A percentile compares a stretch with the other conserved stretches of the same genome.
These are phyloP conservation scores for Ypsolopha scabrella DNA, from an alignment of 2,888 invertebrate genomes.

Conservation along the genomic window DNA sequence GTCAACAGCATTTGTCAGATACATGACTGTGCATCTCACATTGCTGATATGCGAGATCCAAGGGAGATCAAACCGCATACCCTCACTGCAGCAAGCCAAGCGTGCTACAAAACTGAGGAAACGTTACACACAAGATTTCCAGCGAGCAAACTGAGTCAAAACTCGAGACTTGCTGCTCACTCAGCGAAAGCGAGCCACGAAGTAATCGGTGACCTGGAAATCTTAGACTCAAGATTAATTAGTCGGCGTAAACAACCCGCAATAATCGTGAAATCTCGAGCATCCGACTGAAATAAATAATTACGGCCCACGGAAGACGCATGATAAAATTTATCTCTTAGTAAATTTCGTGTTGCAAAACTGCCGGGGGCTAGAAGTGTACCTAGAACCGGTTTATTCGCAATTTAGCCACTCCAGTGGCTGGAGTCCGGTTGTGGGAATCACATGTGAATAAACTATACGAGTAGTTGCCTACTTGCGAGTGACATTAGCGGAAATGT, in stretches of 20 bases:
- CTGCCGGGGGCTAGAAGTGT: not conserved
- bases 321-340: constrained; percentile 5
- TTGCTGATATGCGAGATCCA: too few relatives aligned
- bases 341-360: constrained; percentile 3
- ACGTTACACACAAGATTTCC: too few relatives aligned
- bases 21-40: too few relatives aligned
- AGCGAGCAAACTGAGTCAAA: too few relatives aligned
- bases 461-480: not conserved
- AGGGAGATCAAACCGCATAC: too few relatives aligned
- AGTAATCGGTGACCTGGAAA: constrained; percentile 37
- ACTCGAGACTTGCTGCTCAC: not conserved
- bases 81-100: too few relatives aligned
- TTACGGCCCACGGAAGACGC: constrained; percentile 44
- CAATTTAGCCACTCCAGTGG: too few relatives aligned
- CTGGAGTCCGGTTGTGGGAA: not conserved
- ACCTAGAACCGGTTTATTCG: not conserved
- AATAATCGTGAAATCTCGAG: constrained; percentile 56
- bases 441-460: too few relatives aligned
- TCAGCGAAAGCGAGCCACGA: not conserved
- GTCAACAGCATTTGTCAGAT: too few relatives aligned
- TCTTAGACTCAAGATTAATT: constrained; percentile 55
- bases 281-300: constrained; percentile 54
- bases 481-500: not conserved
- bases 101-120: too few relatives aligned
- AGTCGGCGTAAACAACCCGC: constrained; percentile 41